Percentiles rank a stretch among this genome's conserved stretches.
Evolutionary conservation across 2,113 vertebrate genomes (phyloP).

Genomic region (Aramus guarauna): DNA sequence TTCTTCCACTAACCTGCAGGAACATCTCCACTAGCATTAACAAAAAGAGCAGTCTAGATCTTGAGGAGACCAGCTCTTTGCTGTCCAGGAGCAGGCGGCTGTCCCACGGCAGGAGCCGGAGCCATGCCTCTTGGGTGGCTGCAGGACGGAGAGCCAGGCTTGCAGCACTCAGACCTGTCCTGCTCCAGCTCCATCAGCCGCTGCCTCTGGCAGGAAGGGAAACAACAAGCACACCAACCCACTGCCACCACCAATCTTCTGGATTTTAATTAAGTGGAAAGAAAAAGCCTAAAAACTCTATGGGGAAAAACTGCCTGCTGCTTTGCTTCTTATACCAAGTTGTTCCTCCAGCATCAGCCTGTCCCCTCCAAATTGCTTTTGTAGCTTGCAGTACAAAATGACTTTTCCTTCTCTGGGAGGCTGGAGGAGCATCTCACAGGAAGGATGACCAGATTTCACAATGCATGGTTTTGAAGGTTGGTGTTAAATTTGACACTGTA

Average conservation of each 20-base stretch:
- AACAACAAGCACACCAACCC: neutral
- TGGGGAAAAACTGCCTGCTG: neutral
- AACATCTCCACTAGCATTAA: neutral
- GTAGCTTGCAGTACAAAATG: neutral
- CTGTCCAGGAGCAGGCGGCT: accelerated
- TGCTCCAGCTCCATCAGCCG: neutral
- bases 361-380: neutral
- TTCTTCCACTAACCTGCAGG: neutral
- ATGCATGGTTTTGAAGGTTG: neutral
- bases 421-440: neutral
- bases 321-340: neutral
- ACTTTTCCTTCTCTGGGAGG: neutral
- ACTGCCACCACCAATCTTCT: neutral
- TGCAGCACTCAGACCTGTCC: neutral
- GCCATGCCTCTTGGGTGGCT: neutral
- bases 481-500: slow-evolving; percentile 33
- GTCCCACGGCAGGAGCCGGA: accelerated
- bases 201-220: neutral
- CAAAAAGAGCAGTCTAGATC: neutral
- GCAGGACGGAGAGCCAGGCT: neutral
- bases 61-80: neutral
- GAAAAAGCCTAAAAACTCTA: neutral
- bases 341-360: neutral
- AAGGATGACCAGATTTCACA: neutral
- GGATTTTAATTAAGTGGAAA: neutral